Conservation (phyloP, 2,888 invertebrate species). For the Phyllotreta cruciferae region DNA sequence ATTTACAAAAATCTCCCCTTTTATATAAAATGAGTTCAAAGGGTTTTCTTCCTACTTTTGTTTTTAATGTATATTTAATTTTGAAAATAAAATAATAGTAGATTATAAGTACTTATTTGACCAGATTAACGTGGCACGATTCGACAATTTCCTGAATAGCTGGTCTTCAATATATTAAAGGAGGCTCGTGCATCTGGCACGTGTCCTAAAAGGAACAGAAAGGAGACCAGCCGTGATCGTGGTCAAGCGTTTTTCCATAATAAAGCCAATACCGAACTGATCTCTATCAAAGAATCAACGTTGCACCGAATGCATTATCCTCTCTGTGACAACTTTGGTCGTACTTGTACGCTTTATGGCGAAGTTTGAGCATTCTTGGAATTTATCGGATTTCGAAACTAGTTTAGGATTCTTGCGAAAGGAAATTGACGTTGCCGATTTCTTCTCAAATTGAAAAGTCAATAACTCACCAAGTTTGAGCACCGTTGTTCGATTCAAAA, state of each 20-base stretch:
- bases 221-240: constrained; percentile 1
- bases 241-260: constrained; percentile 19
- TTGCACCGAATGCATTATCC: constrained; percentile 8
- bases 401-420: constrained; percentile 22
- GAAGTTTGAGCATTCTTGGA: constrained; percentile 24
- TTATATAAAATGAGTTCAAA: too few relatives aligned
- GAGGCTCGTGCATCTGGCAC: not conserved
- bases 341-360: constrained; percentile 19
- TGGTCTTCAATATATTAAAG: too few relatives aligned
- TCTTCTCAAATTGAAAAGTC: too few relatives aligned
- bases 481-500: too few relatives aligned
- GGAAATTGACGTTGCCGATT: not conserved
- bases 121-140: too few relatives aligned
- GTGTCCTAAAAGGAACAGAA: constrained; percentile 13
- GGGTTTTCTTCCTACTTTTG: too few relatives aligned
- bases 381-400: constrained; percentile 28
- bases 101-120: too few relatives aligned
- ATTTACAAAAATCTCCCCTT: too few relatives aligned
- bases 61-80: too few relatives aligned
- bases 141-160: too few relatives aligned
- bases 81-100: too few relatives aligned
- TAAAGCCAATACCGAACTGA: constrained; percentile 22
- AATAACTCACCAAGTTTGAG: too few relatives aligned
- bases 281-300: constrained; percentile 27
- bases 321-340: constrained; percentile 18